Percentiles rank a stretch among this genome's conserved stretches.
phyloP scores from a whole-genome alignment of 2,797 vertebrate species.

The Tapera naevia region DNA sequence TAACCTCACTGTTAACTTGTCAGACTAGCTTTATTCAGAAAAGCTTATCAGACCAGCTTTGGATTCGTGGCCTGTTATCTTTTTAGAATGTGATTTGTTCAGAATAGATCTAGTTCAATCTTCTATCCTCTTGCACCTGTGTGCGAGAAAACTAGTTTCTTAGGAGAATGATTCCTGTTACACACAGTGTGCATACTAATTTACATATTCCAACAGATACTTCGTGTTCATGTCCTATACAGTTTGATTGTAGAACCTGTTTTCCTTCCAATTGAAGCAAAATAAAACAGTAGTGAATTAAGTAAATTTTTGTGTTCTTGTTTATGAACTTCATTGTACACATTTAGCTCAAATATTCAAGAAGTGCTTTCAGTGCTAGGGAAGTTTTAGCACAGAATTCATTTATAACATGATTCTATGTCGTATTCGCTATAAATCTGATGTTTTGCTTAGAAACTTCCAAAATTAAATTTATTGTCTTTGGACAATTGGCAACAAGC shows the following conservation, averaged over 20 bases:
- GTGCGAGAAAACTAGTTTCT: neutral
- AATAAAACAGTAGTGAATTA: neutral
- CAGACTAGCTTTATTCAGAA: neutral
- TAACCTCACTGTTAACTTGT: neutral
- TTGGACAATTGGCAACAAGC: neutral
- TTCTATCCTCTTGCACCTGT: neutral
- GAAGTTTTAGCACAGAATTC: neutral
- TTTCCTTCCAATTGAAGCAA: neutral
- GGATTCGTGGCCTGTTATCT: neutral
- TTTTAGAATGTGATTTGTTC: neutral
- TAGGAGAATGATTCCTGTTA: neutral
- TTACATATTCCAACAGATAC: neutral
- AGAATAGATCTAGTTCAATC: neutral
- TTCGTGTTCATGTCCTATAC: neutral
- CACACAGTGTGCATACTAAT: neutral
- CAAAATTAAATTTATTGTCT: neutral
- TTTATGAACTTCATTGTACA: neutral
- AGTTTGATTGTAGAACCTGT: neutral
- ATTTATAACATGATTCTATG: neutral
- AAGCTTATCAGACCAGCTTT: neutral
- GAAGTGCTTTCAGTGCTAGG: neutral
- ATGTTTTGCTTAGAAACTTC: neutral
- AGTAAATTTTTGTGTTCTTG: neutral
- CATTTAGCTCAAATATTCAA: neutral
- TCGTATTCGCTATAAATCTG: neutral